Evolutionary conservation across 2,797 vertebrate genomes (phyloP).

Genomic region (Clarias platycephalus): DNA sequence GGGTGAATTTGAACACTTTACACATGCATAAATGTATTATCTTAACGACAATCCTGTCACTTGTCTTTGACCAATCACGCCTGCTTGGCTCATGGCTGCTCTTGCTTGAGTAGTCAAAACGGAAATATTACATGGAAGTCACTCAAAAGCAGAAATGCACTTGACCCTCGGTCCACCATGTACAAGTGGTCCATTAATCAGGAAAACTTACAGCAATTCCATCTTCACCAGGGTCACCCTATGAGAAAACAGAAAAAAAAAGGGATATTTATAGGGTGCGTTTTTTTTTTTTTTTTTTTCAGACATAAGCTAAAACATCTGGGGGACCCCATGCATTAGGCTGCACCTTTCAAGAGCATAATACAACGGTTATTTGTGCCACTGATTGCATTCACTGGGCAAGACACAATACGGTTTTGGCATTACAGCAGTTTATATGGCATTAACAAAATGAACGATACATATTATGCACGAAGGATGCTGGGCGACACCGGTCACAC

Average conservation of each 20-base stretch:
- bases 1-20: neutral
- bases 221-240: slow-evolving; percentile 94
- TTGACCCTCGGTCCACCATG: slow-evolving; percentile 35
- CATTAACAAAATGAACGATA: slow-evolving; percentile 26
- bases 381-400: slow-evolving; percentile 22
- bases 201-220: slow-evolving; percentile 83
- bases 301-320: slow-evolving; percentile 28
- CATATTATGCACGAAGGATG: neutral
- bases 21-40: neutral
- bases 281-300: slow-evolving; percentile 19
- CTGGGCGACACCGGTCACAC: neutral
- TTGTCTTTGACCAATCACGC: neutral
- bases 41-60: neutral
- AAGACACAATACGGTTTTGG: slow-evolving; percentile 18
- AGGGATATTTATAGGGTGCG: slow-evolving; percentile 42
- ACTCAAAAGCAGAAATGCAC: slow-evolving; percentile 30
- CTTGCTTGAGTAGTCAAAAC: neutral
- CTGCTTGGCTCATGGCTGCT: neutral
- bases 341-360: slow-evolving; percentile 42
- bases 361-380: slow-evolving; percentile 33
- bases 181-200: slow-evolving; percentile 32
- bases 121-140: neutral
- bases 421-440: slow-evolving; percentile 10
- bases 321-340: slow-evolving; percentile 25
- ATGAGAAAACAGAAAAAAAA: slow-evolving; percentile 45